phyloP scores from a whole-genome alignment of 2,113 vertebrate genomes.

The Dicerorhinus sumatrensis region DNA sequence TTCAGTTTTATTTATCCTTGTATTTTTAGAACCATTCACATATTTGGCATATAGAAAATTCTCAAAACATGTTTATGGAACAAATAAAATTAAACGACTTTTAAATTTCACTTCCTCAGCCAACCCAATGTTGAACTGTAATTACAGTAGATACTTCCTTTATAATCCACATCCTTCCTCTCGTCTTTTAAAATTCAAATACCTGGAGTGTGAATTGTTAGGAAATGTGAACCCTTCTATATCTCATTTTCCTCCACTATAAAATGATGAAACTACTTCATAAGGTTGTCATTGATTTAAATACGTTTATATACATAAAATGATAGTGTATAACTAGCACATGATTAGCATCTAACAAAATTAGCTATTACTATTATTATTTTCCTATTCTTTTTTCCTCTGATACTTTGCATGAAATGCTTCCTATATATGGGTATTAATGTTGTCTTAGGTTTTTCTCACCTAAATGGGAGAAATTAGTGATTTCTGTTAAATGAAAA shows the following conservation, averaged over 20 bases:
- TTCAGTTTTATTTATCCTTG: not conserved
- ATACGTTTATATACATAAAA: not conserved
- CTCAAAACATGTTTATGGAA: not conserved
- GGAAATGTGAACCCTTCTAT: not conserved
- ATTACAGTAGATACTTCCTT: not conserved
- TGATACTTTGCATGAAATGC: not conserved
- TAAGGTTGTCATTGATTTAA: not conserved
- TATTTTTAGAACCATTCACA: not conserved
- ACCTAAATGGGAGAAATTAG: not conserved
- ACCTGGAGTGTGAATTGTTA: not conserved
- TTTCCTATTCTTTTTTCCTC: not conserved
- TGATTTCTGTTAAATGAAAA: not conserved
- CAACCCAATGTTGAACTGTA: not conserved
- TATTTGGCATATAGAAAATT: not conserved
- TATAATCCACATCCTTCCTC: not conserved
- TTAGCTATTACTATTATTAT: not conserved
- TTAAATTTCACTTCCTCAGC: not conserved
- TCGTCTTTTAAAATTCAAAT: not conserved
- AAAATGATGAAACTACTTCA: not conserved
- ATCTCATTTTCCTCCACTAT: not conserved
- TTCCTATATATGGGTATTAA: not conserved
- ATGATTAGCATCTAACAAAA: not conserved
- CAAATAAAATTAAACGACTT: not conserved
- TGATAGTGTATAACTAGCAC: not conserved
- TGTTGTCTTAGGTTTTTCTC: not conserved